Conservation (phyloP, 1,140 invertebrate species). For the Ganaspis sp. region DNA sequence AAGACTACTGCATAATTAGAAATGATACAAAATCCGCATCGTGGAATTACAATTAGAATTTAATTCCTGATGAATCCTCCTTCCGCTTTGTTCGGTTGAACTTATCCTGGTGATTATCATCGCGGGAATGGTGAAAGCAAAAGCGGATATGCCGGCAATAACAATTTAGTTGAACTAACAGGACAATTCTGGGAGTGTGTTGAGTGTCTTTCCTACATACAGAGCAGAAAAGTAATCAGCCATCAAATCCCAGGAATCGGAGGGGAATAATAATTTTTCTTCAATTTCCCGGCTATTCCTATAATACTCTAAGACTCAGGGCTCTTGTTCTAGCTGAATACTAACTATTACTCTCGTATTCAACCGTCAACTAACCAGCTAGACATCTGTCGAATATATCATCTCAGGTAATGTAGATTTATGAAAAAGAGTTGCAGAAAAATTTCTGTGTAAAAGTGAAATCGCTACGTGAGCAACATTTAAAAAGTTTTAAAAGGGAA, state of each 20-base stretch:
- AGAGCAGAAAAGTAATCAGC: constrained; percentile 48
- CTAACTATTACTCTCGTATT: background rate
- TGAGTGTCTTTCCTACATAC: constrained; percentile 40
- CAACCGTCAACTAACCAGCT: background rate
- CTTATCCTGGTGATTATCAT: constrained; percentile 49
- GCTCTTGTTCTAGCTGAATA: background rate
- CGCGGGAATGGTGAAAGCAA: constrained; percentile 65
- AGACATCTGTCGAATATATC: background rate
- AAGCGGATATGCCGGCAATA: constrained; percentile 58
- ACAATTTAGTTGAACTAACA: constrained; percentile 51
- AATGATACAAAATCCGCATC: constrained; percentile 1
- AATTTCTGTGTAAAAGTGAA: background rate
- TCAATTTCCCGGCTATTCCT: constrained; percentile 46
- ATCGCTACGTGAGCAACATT: background rate
- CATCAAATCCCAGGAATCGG: constrained; percentile 49
- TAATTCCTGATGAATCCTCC: constrained; percentile 9
- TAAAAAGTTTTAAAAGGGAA: background rate
- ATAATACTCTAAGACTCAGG: background rate
- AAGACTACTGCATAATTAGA: background rate
- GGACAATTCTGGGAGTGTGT: constrained; percentile 59
- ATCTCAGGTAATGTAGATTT: background rate
- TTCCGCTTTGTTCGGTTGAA: constrained; percentile 9
- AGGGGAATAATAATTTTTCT: constrained; percentile 51
- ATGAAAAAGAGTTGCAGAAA: background rate
- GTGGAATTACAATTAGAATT: constrained; percentile 3